Evolutionary conservation across 2,797 vertebrate species (phyloP).

Genomic region (Alcedo quadribrachys): DNA sequence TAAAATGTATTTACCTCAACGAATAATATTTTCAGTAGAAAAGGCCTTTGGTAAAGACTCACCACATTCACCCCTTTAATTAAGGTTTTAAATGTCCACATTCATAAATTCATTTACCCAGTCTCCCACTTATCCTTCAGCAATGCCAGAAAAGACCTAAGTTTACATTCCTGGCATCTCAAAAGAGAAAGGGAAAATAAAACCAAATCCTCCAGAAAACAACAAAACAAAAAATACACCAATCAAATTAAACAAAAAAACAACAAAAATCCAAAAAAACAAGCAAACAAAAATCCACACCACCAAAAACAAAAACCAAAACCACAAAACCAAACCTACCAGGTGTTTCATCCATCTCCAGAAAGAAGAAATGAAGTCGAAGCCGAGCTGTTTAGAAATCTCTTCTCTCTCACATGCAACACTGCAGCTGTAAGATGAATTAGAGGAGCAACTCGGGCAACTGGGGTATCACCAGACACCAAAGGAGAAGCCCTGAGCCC

Average conservation of each 20-base stretch:
- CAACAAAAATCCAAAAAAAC: neutral
- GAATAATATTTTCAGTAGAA: conserved; percentile 50
- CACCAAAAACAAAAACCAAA: no score
- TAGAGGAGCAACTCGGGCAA: neutral
- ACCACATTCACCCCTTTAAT: conserved; percentile 40
- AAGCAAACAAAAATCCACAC: no score
- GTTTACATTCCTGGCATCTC: conserved; percentile 9
- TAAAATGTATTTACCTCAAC: conserved; percentile 35
- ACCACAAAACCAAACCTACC: conserved; percentile 24
- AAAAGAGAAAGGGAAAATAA: conserved; percentile 30
- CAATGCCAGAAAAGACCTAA: conserved; percentile 34
- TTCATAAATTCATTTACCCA: conserved; percentile 48
- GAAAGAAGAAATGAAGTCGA: neutral
- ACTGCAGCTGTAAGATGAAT: neutral
- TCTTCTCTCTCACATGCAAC: neutral
- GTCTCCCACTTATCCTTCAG: conserved; percentile 60
- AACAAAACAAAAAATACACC: neutral
- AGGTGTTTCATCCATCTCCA: conserved; percentile 17
- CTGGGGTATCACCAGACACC: neutral
- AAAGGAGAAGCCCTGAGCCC: neutral
- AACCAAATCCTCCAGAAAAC: conserved; percentile 1
- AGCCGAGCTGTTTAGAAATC: neutral
- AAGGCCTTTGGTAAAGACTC: conserved; percentile 43
- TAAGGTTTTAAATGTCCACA: conserved; percentile 44
- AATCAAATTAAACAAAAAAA: neutral